A percentile compares a stretch with the other conserved stretches of the same genome.
Evolutionary conservation across 1,140 invertebrate genomes (phyloP).

Genomic region (Aphaenogaster floridana): DNA sequence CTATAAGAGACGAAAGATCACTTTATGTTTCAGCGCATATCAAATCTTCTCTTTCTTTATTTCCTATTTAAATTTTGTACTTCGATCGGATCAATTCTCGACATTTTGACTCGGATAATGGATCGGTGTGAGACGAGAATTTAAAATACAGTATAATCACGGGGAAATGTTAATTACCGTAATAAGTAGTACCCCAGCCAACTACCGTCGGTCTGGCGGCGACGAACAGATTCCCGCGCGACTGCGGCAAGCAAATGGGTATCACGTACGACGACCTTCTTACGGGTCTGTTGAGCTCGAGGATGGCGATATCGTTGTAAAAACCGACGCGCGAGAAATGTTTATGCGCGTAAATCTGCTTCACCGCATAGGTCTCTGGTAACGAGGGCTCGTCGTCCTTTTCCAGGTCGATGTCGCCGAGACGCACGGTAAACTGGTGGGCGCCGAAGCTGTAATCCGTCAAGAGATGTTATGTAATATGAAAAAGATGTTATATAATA

Average conservation of each 20-base stretch:
- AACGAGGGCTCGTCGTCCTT: slow-evolving; percentile 93
- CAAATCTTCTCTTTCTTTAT: neutral
- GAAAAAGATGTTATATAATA: neutral
- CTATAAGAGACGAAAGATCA: neutral
- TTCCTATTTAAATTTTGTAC: neutral
- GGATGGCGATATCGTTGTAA: slow-evolving; percentile 96
- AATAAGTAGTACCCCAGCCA: slow-evolving; percentile 96
- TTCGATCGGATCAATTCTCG: neutral
- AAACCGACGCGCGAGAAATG: slow-evolving; percentile 93
- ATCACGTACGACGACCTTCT: slow-evolving; percentile 94
- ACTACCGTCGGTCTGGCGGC: slow-evolving; percentile 94
- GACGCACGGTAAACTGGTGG: slow-evolving; percentile 94
- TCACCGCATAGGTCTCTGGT: slow-evolving; percentile 92
- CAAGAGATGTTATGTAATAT: neutral
- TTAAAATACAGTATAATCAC: neutral
- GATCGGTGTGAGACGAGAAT: neutral
- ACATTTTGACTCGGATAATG: neutral
- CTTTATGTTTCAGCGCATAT: neutral
- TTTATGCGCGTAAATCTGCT: slow-evolving; percentile 92
- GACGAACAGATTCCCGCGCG: slow-evolving; percentile 88
- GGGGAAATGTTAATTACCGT: slow-evolving; percentile 86
- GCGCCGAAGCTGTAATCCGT: slow-evolving; percentile 90
- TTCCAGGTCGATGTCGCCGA: slow-evolving; percentile 95
- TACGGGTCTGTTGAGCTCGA: slow-evolving; percentile 92
- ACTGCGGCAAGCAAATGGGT: slow-evolving; percentile 94